Conservation (phyloP, 2,113 vertebrate species). For the Pteropus alecto region DNA sequence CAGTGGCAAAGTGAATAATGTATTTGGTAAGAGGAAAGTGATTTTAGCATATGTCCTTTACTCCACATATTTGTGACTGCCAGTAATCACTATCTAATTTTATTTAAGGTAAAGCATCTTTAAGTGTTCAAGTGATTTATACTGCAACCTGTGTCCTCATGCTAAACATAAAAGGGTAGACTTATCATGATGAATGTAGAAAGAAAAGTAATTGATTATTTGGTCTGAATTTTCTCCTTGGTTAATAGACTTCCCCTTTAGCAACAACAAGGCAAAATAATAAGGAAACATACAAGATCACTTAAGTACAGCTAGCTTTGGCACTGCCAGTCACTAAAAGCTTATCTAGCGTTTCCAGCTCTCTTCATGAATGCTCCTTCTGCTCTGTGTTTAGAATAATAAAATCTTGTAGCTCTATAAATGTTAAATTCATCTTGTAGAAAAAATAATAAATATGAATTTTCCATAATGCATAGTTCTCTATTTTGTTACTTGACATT, state of each 20-base stretch:
- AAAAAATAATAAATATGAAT: slow-evolving; percentile 43
- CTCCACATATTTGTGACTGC: background rate
- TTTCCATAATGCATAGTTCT: background rate
- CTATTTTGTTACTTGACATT: slow-evolving; percentile 41
- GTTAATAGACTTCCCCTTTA: slow-evolving; percentile 67
- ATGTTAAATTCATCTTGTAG: slow-evolving; percentile 46
- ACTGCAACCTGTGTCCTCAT: background rate
- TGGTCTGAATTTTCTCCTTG: slow-evolving; percentile 54
- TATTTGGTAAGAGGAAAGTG: background rate
- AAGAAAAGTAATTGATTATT: slow-evolving; percentile 69
- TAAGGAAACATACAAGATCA: slow-evolving; percentile 43
- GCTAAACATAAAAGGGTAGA: slow-evolving; percentile 2
- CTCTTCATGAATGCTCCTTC: slow-evolving; percentile 35
- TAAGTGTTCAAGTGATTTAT: slow-evolving; percentile 44
- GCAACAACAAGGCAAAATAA: slow-evolving; percentile 62
- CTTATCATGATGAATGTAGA: slow-evolving; percentile 44
- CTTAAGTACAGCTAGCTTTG: background rate
- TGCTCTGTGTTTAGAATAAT: slow-evolving; percentile 58
- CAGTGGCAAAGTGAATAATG: background rate
- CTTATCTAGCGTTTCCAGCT: slow-evolving; percentile 68
- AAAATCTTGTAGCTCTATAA: slow-evolving; percentile 26
- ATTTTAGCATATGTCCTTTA: background rate
- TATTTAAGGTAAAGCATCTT: slow-evolving; percentile 28
- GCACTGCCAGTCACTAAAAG: slow-evolving; percentile 23
- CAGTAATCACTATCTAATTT: slow-evolving; percentile 33